Evolutionary conservation across 2,113 vertebrate species (phyloP).

Genomic region (Desmodus rotundus): DNA sequence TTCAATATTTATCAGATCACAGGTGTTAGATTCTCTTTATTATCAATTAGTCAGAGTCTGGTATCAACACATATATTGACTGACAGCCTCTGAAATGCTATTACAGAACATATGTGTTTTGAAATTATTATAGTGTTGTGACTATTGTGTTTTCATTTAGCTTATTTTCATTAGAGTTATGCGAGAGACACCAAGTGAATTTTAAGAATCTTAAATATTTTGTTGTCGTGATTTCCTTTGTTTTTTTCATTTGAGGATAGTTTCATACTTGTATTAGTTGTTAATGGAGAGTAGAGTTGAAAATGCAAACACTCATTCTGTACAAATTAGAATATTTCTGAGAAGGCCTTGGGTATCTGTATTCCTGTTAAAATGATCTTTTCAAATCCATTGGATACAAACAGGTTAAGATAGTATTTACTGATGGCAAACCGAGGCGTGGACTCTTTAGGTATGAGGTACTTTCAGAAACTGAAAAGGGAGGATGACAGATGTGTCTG

Average conservation of each 20-base stretch:
- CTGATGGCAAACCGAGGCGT: not conserved
- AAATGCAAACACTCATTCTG: not conserved
- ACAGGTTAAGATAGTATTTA: not conserved
- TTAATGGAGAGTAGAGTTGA: not conserved
- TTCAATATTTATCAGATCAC: not conserved
- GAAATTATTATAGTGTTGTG: not conserved
- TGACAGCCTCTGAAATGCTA: not conserved
- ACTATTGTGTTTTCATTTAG: not conserved
- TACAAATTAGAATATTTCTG: not conserved
- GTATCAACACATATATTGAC: not conserved
- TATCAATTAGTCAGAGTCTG: not conserved
- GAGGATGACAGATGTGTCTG: not conserved
- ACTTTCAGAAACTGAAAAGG: not conserved
- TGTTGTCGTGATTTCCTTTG: not conserved
- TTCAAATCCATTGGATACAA: not conserved
- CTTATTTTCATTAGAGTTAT: not conserved
- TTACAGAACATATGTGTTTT: not conserved
- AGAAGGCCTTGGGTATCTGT: not conserved
- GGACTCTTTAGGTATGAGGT: not conserved
- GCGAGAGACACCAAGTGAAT: not conserved
- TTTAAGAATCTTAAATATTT: not conserved
- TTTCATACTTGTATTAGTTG: not conserved
- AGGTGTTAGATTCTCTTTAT: conserved; percentile 2
- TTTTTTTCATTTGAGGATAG: not conserved
- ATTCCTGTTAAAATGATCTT: not conserved